Conservation (phyloP, 2,888 invertebrate species). For the Cetonia aurata region DNA sequence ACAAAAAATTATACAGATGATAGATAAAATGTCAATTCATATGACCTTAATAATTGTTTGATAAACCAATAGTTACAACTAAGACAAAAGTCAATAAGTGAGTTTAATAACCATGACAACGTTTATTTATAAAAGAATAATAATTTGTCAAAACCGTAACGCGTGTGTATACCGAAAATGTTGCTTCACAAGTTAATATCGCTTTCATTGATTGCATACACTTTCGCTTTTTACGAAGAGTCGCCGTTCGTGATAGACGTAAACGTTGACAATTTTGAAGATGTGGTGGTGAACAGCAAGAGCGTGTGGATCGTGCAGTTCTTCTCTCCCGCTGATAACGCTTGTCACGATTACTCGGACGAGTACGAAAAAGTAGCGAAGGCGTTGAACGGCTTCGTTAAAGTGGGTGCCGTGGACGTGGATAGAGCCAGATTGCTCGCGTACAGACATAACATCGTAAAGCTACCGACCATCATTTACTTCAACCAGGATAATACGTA, state of each 20-base stretch:
- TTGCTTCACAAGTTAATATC: constrained; percentile 6
- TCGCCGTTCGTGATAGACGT: constrained; percentile 22
- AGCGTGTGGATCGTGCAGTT: constrained; percentile 32
- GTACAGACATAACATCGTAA: constrained; percentile 38
- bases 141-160: constrained; percentile 6
- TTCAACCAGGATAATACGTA: constrained; percentile 13
- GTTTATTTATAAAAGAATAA: constrained; percentile 21
- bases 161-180: constrained; percentile 9
- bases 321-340: constrained; percentile 9
- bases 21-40: too few species aligned
- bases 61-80: background rate
- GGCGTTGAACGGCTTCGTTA: constrained; percentile 43
- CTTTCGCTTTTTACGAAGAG: constrained; percentile 30
- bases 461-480: constrained; percentile 32
- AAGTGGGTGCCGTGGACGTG: constrained; percentile 46
- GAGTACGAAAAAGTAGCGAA: constrained; percentile 43
- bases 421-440: constrained; percentile 46
- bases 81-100: constrained; percentile 16
- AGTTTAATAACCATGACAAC: constrained; percentile 15
- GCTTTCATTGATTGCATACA: background rate
- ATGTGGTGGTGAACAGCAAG: constrained; percentile 1
- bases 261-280: constrained; percentile 32
- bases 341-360: constrained; percentile 18
- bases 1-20: too few species aligned
- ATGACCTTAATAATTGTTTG: too few species aligned